Base-by-base conservation (phyloP, 2,113 vertebrate genomes). In the Lichenostomus cassidix region DNA sequence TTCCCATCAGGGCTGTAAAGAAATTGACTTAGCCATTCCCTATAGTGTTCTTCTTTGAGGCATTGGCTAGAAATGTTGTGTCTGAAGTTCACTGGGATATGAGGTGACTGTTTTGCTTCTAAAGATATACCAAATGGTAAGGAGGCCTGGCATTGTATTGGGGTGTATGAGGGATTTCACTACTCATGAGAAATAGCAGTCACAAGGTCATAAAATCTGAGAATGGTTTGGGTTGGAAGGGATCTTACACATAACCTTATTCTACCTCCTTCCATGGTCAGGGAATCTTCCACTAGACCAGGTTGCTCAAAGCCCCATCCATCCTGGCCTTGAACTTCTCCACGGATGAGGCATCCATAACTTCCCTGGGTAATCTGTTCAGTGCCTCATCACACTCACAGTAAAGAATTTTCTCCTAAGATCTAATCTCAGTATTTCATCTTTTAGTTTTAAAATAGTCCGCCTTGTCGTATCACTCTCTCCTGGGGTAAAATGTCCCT, bases 391-490 rank as follows among this genome's bases (percentile, higher is more conserved):
- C 41, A 62, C 21, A 44, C 9, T 19, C 25, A 46, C 19, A 33
- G 31, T 49, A 56, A 83, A 69, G 15, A 76, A 49, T 42, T 77
- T 49, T 4, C 25, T 42, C 17, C 25, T 42, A 37, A 35, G 5
- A 55, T 55, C 8, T 69, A 27, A 35, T 37, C 35, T 69, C 42
- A 55, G 4, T 56, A 35, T 42, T 63, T 55, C 14, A 25, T 76
- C 25, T 49, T 41, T 56, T 27, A 49, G 35, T 49, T 55, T 49
- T n/a, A 68, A 82, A 56, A 25, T 29, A 69, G 13, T 21, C 41
- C 24, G 41, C 7, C 10, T 33, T 35, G 7, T 27, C 0, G 0
- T 35, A 49, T 42, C 29, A 31, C 25, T 55, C 5, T 42, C 15
- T 37, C 17, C 41, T 83, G 41, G 25, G 42, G 35, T 55, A 69